A percentile compares a stretch with the other conserved stretches of the same genome.
Evolutionary conservation across 2,797 vertebrate genomes (phyloP).

Genomic region (Botia almorhae): DNA sequence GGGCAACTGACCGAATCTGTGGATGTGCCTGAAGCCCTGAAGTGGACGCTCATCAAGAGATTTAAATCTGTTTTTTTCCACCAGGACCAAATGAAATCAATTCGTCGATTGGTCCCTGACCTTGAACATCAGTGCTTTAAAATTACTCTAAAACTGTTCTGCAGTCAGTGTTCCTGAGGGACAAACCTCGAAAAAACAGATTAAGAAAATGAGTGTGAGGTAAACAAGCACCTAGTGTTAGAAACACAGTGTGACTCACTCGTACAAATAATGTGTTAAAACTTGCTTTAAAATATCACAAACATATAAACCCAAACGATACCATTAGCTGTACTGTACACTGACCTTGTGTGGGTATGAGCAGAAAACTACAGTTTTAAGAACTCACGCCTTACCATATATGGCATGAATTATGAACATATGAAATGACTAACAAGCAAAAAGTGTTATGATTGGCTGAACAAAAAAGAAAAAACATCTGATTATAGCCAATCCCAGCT

Average conservation of each 20-base stretch:
- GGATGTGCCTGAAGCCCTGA: conserved; percentile 60
- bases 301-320: too few relatives aligned
- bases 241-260: background rate
- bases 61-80: conserved; percentile 77
- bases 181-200: conserved; percentile 20
- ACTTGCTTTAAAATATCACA: background rate
- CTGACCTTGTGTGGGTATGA: too few relatives aligned
- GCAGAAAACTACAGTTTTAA: too few relatives aligned
- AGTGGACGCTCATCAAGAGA: conserved; percentile 61
- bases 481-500: too few relatives aligned
- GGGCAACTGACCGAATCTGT: conserved; percentile 70
- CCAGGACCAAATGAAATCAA: conserved; percentile 68
- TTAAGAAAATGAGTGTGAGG: conserved; percentile 4
- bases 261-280: background rate
- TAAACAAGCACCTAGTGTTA: conserved; percentile 10
- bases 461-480: too few relatives aligned
- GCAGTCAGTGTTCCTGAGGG: conserved; percentile 17
- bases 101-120: conserved; percentile 75
- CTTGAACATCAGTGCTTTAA: conserved; percentile 73
- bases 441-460: too few relatives aligned
- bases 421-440: too few relatives aligned
- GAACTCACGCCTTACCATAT: too few relatives aligned
- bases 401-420: too few relatives aligned
- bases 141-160: conserved; percentile 65
- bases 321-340: too few relatives aligned